These are phyloP conservation scores for Sphaeridia pumilis DNA, from an alignment of 2,888 invertebrate species.

Conservation along the genomic window DNA sequence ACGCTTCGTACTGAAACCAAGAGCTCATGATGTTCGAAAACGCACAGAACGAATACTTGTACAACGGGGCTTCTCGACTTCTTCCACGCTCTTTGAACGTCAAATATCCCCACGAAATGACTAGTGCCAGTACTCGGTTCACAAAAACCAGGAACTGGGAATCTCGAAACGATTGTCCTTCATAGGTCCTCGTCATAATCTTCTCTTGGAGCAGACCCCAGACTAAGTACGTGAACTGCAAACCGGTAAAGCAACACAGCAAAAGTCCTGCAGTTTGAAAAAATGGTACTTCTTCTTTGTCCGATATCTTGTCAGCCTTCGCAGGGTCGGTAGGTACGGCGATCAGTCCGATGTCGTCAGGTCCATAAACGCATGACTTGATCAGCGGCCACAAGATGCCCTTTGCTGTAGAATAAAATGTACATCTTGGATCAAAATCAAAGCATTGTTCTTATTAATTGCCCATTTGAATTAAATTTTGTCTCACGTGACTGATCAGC, in stretches of 20 bases:
- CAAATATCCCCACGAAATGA: conserved; percentile 56
- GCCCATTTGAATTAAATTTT: neutral
- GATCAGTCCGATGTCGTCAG: conserved; percentile 25
- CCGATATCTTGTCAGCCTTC: conserved; percentile 9
- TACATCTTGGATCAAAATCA: neutral
- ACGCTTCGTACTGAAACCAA: conserved; percentile 99
- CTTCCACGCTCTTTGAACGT: conserved; percentile 44
- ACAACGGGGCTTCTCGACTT: conserved; percentile 67
- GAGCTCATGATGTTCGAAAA: conserved; percentile 96
- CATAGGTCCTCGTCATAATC: conserved; percentile 84
- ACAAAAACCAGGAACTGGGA: conserved; percentile 95
- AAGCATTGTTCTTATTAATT: neutral
- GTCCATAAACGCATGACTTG: conserved; percentile 31
- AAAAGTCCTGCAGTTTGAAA: conserved; percentile 48
- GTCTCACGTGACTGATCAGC: conserved; percentile 60
- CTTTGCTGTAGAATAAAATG: conserved; percentile 19
- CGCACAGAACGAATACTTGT: conserved; percentile 90
- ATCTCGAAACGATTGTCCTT: conserved; percentile 62
- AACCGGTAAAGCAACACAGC: conserved; percentile 68
- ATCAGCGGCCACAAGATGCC: conserved; percentile 34
- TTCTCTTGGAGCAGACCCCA: conserved; percentile 98
- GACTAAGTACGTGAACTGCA: conserved; percentile 80
- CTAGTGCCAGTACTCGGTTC: conserved; percentile 78
- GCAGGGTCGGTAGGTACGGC: conserved; percentile 9
- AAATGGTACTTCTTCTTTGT: conserved; percentile 16